Evolutionary conservation across 2,797 vertebrate genomes (phyloP).

Genomic region (Sebastes vulpes): DNA sequence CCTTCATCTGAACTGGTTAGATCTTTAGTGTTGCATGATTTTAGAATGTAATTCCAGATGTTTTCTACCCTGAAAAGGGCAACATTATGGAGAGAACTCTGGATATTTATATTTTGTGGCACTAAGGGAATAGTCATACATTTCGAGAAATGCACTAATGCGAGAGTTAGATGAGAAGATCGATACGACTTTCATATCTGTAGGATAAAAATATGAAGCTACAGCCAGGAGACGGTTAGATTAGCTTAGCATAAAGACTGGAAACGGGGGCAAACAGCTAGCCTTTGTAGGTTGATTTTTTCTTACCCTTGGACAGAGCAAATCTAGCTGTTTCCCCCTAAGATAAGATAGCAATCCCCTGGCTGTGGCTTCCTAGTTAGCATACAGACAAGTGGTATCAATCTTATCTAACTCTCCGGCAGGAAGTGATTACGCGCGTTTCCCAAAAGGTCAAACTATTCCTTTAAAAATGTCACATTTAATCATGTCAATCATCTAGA

Average conservation of each 20-base stretch:
- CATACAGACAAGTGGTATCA: background rate
- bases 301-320: background rate
- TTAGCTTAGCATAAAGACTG: background rate
- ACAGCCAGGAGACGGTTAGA: background rate
- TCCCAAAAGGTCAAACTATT: background rate
- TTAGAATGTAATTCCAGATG: background rate
- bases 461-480: background rate
- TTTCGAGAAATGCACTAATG: background rate
- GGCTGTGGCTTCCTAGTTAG: background rate
- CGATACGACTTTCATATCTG: background rate
- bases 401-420: background rate
- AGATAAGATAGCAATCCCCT: background rate
- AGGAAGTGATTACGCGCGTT: background rate
- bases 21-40: background rate
- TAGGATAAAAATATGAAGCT: background rate
- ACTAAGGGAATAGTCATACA: background rate
- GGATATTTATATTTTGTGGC: background rate
- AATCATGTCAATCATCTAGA: background rate
- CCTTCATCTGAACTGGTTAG: background rate
- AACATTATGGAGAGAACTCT: background rate
- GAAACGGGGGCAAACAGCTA: background rate
- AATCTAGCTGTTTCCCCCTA: background rate
- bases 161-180: background rate
- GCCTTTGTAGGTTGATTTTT: background rate
- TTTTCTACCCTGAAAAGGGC: background rate